phyloP scores from a whole-genome alignment of 2,113 vertebrate genomes.

The Rhinopithecus roxellana region DNA sequence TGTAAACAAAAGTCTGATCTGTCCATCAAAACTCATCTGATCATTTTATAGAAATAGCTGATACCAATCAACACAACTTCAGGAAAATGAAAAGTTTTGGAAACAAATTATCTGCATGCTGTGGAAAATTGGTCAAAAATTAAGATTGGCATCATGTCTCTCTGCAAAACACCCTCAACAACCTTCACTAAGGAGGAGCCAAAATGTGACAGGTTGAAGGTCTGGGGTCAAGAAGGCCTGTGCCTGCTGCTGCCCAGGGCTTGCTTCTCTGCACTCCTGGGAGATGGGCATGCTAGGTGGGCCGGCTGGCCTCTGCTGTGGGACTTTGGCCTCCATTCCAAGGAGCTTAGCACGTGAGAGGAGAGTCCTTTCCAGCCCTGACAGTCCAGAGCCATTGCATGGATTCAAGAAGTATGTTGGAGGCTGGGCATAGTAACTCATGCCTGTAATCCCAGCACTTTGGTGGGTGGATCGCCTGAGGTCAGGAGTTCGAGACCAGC shows the following conservation, averaged over 20 bases:
- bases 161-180: background rate
- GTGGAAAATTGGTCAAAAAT: background rate
- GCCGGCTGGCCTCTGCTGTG: rapidly evolving
- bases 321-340: too few species aligned
- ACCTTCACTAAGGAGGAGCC: background rate
- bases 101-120: background rate
- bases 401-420: background rate
- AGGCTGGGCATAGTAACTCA: too few species aligned
- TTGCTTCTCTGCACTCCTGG: rapidly evolving
- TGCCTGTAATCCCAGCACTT: too few species aligned
- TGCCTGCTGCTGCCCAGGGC: background rate
- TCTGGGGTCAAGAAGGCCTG: background rate
- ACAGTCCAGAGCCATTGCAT: rapidly evolving
- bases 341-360: background rate
- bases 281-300: rapidly evolving
- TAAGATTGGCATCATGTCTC: background rate
- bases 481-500: too few species aligned
- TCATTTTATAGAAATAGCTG: background rate
- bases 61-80: background rate
- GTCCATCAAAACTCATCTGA: background rate
- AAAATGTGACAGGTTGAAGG: background rate
- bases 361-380: background rate
- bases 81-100: background rate
- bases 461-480: too few species aligned
- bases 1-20: background rate